phyloP scores from a whole-genome alignment of 2,797 vertebrate genomes.

The Danio jaintianensis region DNA sequence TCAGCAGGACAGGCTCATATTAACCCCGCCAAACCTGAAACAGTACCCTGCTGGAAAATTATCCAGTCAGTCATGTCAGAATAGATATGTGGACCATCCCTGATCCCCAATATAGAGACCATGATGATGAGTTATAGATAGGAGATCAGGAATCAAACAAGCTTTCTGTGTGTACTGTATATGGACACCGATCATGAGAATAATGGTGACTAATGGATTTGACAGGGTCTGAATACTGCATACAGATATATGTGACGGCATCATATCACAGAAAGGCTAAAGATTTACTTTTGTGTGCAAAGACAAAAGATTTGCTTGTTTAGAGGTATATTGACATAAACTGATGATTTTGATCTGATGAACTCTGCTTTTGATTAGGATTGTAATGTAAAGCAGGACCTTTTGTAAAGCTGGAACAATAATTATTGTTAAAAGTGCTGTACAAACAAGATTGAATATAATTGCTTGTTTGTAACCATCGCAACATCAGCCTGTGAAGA shows the following conservation, averaged over 20 bases:
- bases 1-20: background rate
- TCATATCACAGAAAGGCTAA: constrained; percentile 36
- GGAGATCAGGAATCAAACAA: constrained; percentile 9
- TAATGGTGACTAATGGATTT: background rate
- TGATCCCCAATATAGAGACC: background rate
- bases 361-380: too few species aligned
- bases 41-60: background rate
- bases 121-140: constrained; percentile 24
- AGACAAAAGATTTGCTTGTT: constrained; percentile 71
- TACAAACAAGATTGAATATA: too few species aligned
- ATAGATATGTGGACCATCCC: background rate
- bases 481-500: constrained; percentile 66
- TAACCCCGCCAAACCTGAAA: background rate
- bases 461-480: constrained; percentile 77
- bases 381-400: too few species aligned
- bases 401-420: too few species aligned
- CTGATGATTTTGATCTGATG: too few species aligned
- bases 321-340: constrained; percentile 70
- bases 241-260: background rate
- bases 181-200: background rate
- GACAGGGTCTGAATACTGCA: background rate
- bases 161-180: background rate
- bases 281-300: constrained; percentile 69
- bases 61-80: background rate
- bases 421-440: too few species aligned